Evolutionary conservation across 2,797 vertebrate genomes (phyloP), one percentile per base, ranked within the genome.

Genomic region (Eidolon dupreanum): DNA sequence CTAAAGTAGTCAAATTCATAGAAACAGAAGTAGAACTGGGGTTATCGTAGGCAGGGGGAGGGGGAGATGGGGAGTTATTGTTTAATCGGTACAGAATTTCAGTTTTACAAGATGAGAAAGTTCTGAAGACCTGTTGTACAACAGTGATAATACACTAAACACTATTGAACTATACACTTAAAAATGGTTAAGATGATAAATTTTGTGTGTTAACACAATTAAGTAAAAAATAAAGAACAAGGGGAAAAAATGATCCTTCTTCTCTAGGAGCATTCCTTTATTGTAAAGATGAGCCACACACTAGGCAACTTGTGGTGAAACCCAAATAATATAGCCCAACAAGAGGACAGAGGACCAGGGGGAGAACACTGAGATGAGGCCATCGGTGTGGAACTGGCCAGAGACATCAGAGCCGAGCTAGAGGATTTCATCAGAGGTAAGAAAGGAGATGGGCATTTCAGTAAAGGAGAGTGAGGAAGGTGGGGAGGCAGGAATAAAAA

Each of bases 321-420:
- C n/a, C 46, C 75, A 46, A 16, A 24, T 3, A 22, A 22, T 4
- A 28, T 0, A 28, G 33, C 8, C 41, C 1, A 12, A 24, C 0
- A 31, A 13, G 68, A 57, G 33, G 28, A 33, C 26, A 57, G 3
- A 46, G 16, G 38, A 6, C 16, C 6, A 2, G 0, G 20, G 43
- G 46, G 20, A 33, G 16, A 4, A 26, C 5, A 11, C 7, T 2
- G 36, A 8, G 71, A 41, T 10, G 31, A 41, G 57, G 24, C 4
- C 6, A 2, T 5, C 5, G 20, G 41, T 68, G 28, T 22, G 38
- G 65, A 57, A 83, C 43, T 4, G 59, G 10, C n/a, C 28, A 36
- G 65, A 63, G 51, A 70, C 16, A 41, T 71, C 22, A 12, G 28
- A 78, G 36, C 5, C 59, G 24, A 70, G 61, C 8, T 43, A 11